Conservation (phyloP, 2,797 vertebrate genomes). For the Sitta carolinensis region DNA sequence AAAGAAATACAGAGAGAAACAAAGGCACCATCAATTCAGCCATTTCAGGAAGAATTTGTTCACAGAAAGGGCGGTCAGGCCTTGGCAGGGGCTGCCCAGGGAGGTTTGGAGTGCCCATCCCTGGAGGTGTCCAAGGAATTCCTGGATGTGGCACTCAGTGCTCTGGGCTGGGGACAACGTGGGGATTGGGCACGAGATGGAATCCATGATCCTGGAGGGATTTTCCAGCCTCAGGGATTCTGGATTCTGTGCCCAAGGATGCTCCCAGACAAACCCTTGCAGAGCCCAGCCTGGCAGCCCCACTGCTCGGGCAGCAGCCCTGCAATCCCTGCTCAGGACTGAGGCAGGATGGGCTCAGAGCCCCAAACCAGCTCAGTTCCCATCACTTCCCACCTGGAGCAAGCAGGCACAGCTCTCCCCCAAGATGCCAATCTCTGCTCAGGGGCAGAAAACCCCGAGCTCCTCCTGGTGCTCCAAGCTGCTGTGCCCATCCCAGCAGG, state of each 20-base stretch:
- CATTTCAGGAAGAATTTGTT: neutral
- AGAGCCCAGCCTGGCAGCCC: neutral
- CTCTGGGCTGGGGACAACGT: neutral
- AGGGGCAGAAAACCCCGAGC: neutral
- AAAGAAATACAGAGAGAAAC: neutral
- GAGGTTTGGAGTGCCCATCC: neutral
- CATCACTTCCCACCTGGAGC: neutral
- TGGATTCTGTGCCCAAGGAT: neutral
- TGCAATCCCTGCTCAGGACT: accelerated
- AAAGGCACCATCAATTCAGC: neutral
- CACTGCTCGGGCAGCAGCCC: neutral
- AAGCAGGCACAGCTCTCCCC: neutral
- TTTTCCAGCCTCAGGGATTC: neutral
- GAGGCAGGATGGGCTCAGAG: neutral
- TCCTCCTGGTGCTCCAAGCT: neutral
- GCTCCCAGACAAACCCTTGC: neutral
- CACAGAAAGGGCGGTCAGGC: neutral
- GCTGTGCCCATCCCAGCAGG: accelerated
- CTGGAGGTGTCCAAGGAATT: neutral
- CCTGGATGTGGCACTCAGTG: neutral
- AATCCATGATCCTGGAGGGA: neutral
- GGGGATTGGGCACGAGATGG: neutral
- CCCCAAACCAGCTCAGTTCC: neutral
- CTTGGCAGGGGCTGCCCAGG: neutral
- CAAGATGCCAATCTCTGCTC: neutral